phyloP scores from a whole-genome alignment of 2,888 invertebrate genomes.

The Cynaeus angustus region DNA sequence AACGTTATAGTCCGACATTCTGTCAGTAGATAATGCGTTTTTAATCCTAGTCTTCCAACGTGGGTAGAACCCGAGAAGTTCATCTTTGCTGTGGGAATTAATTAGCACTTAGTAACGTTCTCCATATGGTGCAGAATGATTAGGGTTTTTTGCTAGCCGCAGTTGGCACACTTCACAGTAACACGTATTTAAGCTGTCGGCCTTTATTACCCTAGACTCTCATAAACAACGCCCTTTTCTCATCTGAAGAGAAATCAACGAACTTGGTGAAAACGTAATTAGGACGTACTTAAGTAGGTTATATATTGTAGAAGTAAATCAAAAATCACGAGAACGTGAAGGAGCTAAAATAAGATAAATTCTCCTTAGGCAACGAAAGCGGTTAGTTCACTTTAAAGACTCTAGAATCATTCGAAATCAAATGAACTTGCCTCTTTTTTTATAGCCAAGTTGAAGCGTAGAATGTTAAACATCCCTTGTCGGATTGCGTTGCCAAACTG shows the following conservation, averaged over 20 bases:
- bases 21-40: conserved; percentile 38
- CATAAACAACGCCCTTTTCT: conserved; percentile 55
- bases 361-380: not conserved
- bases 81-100: conserved; percentile 57
- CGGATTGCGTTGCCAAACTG: conserved; percentile 43
- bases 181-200: conserved; percentile 66
- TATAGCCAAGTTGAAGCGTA: conserved; percentile 37
- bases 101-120: conserved; percentile 58
- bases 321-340: conserved; percentile 14
- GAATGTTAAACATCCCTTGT: conserved; percentile 52
- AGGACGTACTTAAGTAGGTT: conserved; percentile 55
- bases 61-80: conserved; percentile 25
- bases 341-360: not conserved
- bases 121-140: conserved; percentile 60
- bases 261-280: conserved; percentile 57
- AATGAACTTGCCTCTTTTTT: conserved; percentile 29
- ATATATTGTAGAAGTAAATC: conserved; percentile 32
- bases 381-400: not conserved
- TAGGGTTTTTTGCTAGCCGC: conserved; percentile 58
- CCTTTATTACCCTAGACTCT: conserved; percentile 60
- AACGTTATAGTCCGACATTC: conserved; percentile 9
- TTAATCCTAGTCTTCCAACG: conserved; percentile 40
- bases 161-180: conserved; percentile 65
- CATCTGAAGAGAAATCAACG: conserved; percentile 44
- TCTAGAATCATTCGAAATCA: conserved; percentile 21